Evolutionary conservation across 2,888 invertebrate species (phyloP).

Genomic region (Cyrtodaria siliqua): DNA sequence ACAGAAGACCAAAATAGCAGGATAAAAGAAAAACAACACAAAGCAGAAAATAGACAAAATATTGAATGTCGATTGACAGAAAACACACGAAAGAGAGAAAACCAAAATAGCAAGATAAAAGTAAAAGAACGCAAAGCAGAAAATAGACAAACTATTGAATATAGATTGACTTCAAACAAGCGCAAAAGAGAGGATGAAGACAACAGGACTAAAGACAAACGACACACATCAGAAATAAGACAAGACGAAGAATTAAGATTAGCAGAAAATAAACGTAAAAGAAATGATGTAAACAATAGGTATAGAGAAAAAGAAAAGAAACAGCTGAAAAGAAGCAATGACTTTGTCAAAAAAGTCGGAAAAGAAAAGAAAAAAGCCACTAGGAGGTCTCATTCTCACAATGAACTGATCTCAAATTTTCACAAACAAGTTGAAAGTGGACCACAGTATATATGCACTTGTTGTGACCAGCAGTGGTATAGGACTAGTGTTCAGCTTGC

Average conservation of each 20-base stretch:
- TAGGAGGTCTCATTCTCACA: not conserved
- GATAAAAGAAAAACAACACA: not conserved
- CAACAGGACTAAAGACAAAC: not conserved
- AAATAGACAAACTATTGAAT: not conserved
- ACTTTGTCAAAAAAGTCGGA: not conserved
- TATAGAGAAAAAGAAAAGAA: not conserved
- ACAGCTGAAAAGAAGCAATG: not conserved
- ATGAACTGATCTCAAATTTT: not conserved
- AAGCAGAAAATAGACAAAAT: too few relatives aligned
- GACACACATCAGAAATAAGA: not conserved
- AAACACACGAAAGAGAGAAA: conserved; percentile 7
- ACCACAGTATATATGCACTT: conserved; percentile 15
- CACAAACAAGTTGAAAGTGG: conserved; percentile 4
- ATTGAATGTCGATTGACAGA: too few relatives aligned
- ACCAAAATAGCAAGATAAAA: not conserved
- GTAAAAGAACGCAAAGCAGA: not conserved
- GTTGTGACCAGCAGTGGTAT: conserved; percentile 28
- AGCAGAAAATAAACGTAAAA: not conserved
- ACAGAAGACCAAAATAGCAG: not conserved
- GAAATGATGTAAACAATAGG: conserved; percentile 3
- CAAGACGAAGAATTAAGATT: not conserved
- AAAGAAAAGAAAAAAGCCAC: conserved; percentile 3
- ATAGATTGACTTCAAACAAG: too few relatives aligned
- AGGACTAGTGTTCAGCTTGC: conserved; percentile 2
- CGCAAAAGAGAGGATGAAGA: conserved; percentile 4